Conservation (phyloP, 2,888 invertebrate genomes). For the Hypercompe scribonia region DNA sequence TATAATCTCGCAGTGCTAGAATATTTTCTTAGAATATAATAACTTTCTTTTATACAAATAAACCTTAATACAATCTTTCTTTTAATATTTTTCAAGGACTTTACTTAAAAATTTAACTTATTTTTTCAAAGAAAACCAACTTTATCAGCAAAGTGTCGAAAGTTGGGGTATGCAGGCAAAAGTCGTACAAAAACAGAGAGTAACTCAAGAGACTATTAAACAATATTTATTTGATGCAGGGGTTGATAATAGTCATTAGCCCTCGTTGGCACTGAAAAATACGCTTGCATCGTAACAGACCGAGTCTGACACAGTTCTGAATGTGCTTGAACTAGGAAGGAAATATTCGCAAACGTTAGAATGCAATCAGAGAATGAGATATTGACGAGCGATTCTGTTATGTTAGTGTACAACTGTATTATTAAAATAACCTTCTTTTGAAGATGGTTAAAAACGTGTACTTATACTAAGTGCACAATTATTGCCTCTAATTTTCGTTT, state of each 20-base stretch:
- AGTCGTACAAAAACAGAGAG: constrained; percentile 16
- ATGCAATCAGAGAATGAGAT: background rate
- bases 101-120: constrained; percentile 10
- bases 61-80: background rate
- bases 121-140: constrained; percentile 10
- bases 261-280: constrained; percentile 37
- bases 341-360: constrained; percentile 24
- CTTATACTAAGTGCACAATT: no score
- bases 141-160: constrained; percentile 21
- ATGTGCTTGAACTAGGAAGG: constrained; percentile 30
- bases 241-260: constrained; percentile 50
- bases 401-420: background rate
- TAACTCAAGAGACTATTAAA: constrained; percentile 39
- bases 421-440: background rate
- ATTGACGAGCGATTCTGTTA: background rate
- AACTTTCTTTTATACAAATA: background rate
- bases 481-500: no score
- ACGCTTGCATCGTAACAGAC: constrained; percentile 46
- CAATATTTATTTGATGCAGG: constrained; percentile 52
- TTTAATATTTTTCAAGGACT: background rate
- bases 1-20: background rate
- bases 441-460: background rate
- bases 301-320: constrained; percentile 32
- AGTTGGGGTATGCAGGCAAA: constrained; percentile 24
- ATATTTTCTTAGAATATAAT: background rate